Base-by-base conservation (phyloP, 23 tunicate species). In the Trididemnum miniatum region DNA sequence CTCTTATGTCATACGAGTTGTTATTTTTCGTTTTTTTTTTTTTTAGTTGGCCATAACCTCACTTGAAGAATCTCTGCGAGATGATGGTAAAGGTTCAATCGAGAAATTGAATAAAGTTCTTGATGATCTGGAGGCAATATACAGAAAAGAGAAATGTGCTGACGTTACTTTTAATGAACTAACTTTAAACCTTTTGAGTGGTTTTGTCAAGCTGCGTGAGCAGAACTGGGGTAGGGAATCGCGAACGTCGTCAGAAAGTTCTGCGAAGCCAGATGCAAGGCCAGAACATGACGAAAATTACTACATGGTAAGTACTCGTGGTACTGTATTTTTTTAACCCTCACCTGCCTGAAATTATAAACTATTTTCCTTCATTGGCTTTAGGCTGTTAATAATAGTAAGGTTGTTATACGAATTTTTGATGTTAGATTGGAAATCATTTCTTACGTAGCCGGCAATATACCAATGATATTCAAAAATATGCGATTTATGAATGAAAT, bases 201-300 rank as follows among this genome's bases (percentile, higher is more conserved):
- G 84, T 12, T 71, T 86, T 0, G 60, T 78, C 26, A 71, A 71
- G 33, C 72, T 86, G 32, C 59, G 84, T 22, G 72, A n/a, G 15
- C 34, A 71, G 12, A 78, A 86, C 60, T 86, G 90, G 90, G 90
- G 90, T 18, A 38, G 90, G 32, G 80, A 79, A 1, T 76, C 72
- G 30, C 2, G 57, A 1, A 29, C 57, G 25, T 50, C 86, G 9
- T 75, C 67, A n/a, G 35, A 23, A 12, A 2, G 69, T 28, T 2
- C 52, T 54, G 2, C 52, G 2, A 60, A 20, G 59, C 80, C 87
- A 1, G 87, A 51, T 4, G 23, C 23, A 4, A 29, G 22, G 15
- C 74, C 72, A 15, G 27, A 63, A 22, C 73, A 60, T 3, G 80
- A 73, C n/a, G 87, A 83, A 36, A 73, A 60, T 60, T 83, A 71